Evolutionary conservation across 2,113 vertebrate species (phyloP).

Genomic region (Lipotes vexillifer): DNA sequence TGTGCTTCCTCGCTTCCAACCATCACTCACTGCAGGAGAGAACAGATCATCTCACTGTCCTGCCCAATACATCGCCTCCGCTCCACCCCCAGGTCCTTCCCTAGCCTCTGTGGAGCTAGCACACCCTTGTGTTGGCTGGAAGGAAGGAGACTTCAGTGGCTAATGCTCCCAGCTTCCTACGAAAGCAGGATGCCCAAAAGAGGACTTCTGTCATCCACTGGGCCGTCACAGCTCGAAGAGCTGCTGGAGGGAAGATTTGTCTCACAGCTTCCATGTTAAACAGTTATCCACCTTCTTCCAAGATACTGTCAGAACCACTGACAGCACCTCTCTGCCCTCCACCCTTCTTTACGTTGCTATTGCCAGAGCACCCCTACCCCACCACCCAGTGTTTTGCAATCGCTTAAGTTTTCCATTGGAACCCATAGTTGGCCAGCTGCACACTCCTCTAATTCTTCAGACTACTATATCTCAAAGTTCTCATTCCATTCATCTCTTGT

Average conservation of each 20-base stretch:
- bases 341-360: neutral
- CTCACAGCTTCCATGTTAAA: neutral
- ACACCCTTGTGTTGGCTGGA: no score
- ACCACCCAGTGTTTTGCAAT: neutral
- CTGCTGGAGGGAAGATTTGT: neutral
- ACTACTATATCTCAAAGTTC: neutral
- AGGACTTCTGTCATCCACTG: neutral
- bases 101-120: neutral
- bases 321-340: neutral
- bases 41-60: neutral
- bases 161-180: neutral
- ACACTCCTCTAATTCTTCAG: neutral
- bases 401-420: neutral
- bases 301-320: neutral
- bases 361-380: neutral
- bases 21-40: neutral
- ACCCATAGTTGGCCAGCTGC: fast-evolving
- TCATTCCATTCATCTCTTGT: neutral
- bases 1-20: neutral
- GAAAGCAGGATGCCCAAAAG: neutral
- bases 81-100: fast-evolving
- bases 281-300: neutral
- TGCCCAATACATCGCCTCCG: neutral
- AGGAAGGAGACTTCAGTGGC: neutral
- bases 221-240: neutral